These are phyloP conservation scores for Mesocentrotus franciscanus DNA, from an alignment of 53 echinoderm and acorn worm species.

Conservation along the genomic window DNA sequence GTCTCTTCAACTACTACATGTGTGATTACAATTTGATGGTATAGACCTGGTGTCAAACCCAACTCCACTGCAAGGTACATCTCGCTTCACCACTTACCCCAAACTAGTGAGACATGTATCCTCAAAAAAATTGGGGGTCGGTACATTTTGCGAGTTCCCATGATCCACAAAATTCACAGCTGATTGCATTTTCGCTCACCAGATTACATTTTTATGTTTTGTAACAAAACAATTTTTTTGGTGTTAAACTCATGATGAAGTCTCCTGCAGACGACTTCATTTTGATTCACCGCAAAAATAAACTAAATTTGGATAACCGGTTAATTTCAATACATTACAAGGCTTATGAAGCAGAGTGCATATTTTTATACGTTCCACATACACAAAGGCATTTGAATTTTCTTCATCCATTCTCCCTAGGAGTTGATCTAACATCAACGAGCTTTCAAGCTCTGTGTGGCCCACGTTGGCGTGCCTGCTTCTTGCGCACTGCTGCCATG, in stretches of 20 bases:
- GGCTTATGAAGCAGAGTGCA: background rate
- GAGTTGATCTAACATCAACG: conserved; percentile 19
- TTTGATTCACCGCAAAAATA: background rate
- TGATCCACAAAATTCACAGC: too few species aligned
- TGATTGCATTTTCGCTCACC: too few species aligned
- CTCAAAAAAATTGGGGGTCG: too few species aligned
- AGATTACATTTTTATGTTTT: too few species aligned
- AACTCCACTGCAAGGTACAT: too few species aligned
- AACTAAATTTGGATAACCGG: background rate
- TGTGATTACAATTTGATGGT: too few species aligned
- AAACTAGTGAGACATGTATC: too few species aligned
- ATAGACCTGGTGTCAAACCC: too few species aligned
- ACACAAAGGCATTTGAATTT: background rate
- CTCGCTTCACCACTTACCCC: too few species aligned
- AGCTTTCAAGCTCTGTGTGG: conserved; percentile 64
- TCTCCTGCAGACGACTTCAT: background rate
- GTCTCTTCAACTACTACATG: background rate
- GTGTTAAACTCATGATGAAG: background rate
- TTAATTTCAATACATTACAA: background rate
- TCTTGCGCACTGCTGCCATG: conserved; percentile 76
- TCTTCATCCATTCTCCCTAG: background rate
- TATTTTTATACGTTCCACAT: background rate
- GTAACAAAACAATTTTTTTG: background rate
- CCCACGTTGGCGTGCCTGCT: conserved; percentile 88
- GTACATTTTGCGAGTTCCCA: too few species aligned